Conservation (phyloP, 2,888 invertebrate genomes). For the Terebella lapidaria region DNA sequence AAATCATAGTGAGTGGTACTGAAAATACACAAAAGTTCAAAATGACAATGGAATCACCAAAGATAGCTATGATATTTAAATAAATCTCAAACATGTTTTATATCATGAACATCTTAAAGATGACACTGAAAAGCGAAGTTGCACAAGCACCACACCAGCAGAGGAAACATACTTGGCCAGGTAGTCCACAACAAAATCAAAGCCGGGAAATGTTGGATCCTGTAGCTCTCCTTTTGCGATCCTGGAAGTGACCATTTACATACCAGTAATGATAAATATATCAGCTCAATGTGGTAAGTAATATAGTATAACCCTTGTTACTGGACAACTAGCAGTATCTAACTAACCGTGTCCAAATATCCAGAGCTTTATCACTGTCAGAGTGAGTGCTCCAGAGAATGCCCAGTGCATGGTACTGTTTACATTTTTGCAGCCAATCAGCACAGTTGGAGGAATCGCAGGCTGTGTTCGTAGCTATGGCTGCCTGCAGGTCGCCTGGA, state of each 20-base stretch:
- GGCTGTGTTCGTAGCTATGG: conserved; percentile 41
- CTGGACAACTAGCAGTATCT: too few species aligned
- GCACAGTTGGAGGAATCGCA: conserved; percentile 53
- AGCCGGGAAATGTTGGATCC: conserved; percentile 53
- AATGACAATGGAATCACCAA: not conserved
- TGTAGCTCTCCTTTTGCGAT: conserved; percentile 48
- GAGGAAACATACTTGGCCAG: conserved; percentile 49
- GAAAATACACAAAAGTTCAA: conserved; percentile 4
- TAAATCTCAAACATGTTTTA: too few species aligned
- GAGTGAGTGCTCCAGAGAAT: conserved; percentile 50
- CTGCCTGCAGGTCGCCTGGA: conserved; percentile 42
- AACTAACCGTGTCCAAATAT: conserved; percentile 50
- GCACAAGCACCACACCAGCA: too few species aligned
- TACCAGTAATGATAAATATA: too few species aligned
- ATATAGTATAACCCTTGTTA: too few species aligned
- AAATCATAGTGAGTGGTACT: conserved; percentile 51
- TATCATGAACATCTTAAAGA: too few species aligned
- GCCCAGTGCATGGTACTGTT: conserved; percentile 53
- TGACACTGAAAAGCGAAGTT: too few species aligned
- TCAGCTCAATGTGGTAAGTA: too few species aligned
- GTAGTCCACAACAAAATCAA: conserved; percentile 52
- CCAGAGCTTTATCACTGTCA: conserved; percentile 53
- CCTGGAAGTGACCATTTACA: too few species aligned
- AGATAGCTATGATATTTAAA: too few species aligned
- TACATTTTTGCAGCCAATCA: conserved; percentile 49